phyloP scores from a whole-genome alignment of 1,140 invertebrate species.

The silkworm (Bombyx mori) region ASM3026992v2 NC_085122.1:13967001-13967500 shows the following conservation, averaged over 20 bases:
- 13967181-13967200: conserved; percentile 30
- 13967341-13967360: conserved; percentile 57
- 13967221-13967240: conserved; percentile 68
- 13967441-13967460: background rate
- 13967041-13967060: no score
- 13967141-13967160: no score
- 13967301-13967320: conserved; percentile 58
- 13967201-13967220: conserved; percentile 57
- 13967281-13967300: conserved; percentile 69
- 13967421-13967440: conserved; percentile 22
- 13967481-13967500: no score
- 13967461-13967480: no score
- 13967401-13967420: conserved; percentile 37
- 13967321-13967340: conserved; percentile 62
- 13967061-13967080: no score
- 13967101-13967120: no score
- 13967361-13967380: conserved; percentile 33
- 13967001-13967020: no score
- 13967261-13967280: conserved; percentile 71
- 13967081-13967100: no score
- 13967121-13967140: no score
- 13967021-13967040: no score
- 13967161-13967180: conserved; percentile 1
- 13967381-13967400: conserved; percentile 30
- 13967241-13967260: conserved; percentile 68